phyloP scores from a whole-genome alignment of 2,888 invertebrate species.

The Eristalis arbustorum region DNA sequence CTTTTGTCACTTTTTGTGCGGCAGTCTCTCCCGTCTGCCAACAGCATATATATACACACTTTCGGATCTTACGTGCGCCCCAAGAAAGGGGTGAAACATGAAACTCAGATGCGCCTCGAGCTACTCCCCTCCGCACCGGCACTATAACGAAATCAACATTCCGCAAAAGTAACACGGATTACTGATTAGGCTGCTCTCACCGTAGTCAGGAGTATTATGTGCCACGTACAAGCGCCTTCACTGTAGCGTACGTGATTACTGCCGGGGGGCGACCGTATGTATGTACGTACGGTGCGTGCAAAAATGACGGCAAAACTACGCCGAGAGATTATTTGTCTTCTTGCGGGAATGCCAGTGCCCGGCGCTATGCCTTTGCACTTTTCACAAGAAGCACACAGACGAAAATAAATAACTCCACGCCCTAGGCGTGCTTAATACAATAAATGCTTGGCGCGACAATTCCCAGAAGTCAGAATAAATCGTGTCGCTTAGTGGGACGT shows the following conservation, averaged over 20 bases:
- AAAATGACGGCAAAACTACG: constrained; percentile 49
- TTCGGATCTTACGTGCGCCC: constrained; percentile 3
- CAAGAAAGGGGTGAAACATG: constrained; percentile 17
- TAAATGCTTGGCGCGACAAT: constrained; percentile 7
- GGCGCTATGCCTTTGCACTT: constrained; percentile 23
- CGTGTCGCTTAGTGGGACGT: background rate
- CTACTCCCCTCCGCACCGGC: constrained; percentile 19
- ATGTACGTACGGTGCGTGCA: background rate
- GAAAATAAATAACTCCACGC: constrained; percentile 5
- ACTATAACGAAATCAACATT: constrained; percentile 57
- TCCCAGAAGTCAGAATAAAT: background rate
- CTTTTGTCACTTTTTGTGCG: constrained; percentile 42
- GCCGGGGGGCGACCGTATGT: constrained; percentile 11
- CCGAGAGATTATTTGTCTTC: constrained; percentile 29
- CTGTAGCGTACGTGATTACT: constrained; percentile 62
- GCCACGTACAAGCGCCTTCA: constrained; percentile 62
- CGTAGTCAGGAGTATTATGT: constrained; percentile 40
- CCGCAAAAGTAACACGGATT: constrained; percentile 66
- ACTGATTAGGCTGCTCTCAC: constrained; percentile 66
- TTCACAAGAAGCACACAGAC: background rate
- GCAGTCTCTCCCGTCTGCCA: constrained; percentile 11
- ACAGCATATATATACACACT: constrained; percentile 48
- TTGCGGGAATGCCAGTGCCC: constrained; percentile 2
- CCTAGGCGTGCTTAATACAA: constrained; percentile 19
- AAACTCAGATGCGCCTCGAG: constrained; percentile 30